Base-by-base conservation (phyloP, 1,140 invertebrate genomes). In the Bombus balteatus region DNA sequence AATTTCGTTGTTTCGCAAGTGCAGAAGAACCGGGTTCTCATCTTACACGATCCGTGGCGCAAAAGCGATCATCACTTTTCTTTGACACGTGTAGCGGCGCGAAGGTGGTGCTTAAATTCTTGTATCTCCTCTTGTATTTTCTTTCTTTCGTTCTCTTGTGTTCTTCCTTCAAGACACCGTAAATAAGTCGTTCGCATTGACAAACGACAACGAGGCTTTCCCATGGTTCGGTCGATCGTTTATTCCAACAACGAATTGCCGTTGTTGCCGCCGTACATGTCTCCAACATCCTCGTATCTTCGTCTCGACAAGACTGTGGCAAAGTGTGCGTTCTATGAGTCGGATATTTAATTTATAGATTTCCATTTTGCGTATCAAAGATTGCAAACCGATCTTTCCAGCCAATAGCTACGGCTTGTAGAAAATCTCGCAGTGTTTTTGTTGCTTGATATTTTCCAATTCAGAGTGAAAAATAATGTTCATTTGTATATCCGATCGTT, bases 141-240 rank as follows among this genome's bases (percentile, higher is more conserved):
- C 25, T 28, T 28, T 13, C 70, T 72, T 72, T 72, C 70, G 25
- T 72, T n/a, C 37, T 25, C 70, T 39, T 72, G 70, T 72, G 25
- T 72, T 72, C 70, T 39, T 72, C 70, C 5, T n/a, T 41, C 10
- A 15, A n/a, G 37, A n/a, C 25, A 39, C 37, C 70, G 70, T 72
- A 72, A 72, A 72, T 39, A 72, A 72, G 70, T 72, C 70, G 65
- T 66, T 2, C 32, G 37, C 70, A 72, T 39, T 72, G 70, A 72
- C 70, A 72, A 72, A 72, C 70, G 70, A 32, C 70, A 28, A 41
- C 34, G 28, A 72, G 70, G 70, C 10, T 41, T 72, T 39, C 37
- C 12, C 37, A 28, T 25, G 70, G 70, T 39, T 28, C 37, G 70
- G 37, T 12, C 70, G 70, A 39, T 72, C 70, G 70, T 72, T 72